Evolutionary conservation across 2,797 vertebrate genomes (phyloP).

Genomic region (Alauda arvensis): DNA sequence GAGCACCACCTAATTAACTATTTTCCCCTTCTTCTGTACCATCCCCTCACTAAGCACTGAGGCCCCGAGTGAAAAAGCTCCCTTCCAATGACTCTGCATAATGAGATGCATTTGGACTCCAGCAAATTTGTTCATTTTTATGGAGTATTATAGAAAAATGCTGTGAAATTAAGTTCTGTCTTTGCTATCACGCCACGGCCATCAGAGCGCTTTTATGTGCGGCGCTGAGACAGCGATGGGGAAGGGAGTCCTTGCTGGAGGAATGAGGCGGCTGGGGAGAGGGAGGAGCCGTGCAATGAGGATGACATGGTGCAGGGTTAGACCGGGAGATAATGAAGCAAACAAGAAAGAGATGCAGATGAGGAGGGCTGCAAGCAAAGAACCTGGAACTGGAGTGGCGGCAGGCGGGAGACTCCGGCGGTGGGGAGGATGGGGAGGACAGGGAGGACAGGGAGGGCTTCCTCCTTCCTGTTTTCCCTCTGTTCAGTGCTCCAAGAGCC

Average conservation of each 20-base stretch:
- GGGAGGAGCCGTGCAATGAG: conserved; percentile 10
- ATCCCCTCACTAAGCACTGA: background rate
- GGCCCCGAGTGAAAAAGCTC: conserved; percentile 31
- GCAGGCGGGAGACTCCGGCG: background rate
- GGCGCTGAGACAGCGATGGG: conserved; percentile 10
- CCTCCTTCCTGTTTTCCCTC: background rate
- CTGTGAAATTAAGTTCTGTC: conserved; percentile 58
- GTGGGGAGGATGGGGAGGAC: background rate
- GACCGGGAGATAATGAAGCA: background rate
- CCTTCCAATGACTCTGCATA: conserved; percentile 20
- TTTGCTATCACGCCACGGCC: conserved; percentile 18
- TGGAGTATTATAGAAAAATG: conserved; percentile 29
- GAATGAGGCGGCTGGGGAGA: background rate
- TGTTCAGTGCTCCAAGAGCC: background rate
- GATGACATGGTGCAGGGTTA: conserved; percentile 4
- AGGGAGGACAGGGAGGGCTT: background rate
- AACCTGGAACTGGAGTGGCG: background rate
- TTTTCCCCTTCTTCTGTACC: conserved; percentile 38
- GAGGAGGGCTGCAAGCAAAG: background rate
- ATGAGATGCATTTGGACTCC: conserved; percentile 52
- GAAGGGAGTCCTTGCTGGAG: conserved; percentile 4
- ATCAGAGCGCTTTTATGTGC: conserved; percentile 35
- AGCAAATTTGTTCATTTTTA: conserved; percentile 54
- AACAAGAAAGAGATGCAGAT: conserved; percentile 15
- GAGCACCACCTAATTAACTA: conserved; percentile 59